Percentiles rank a stretch among this genome's conserved stretches.
phyloP scores from a whole-genome alignment of 2,888 invertebrate genomes.

The Embidobia sp. region DNA sequence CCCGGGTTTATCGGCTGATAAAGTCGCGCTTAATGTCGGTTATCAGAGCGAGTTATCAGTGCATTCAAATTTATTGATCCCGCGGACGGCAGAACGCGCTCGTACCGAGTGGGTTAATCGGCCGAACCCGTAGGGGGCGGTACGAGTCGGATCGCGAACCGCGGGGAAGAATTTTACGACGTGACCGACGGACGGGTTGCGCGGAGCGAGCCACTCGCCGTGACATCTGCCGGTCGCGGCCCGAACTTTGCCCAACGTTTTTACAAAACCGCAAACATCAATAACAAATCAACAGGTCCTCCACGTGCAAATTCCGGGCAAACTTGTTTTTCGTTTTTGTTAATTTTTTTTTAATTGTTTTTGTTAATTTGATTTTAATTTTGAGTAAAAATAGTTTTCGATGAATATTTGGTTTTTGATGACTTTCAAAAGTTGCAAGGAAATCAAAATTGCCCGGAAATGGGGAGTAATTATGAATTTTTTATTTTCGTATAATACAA shows the following conservation, averaged over 20 bases:
- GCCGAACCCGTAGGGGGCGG: conserved; percentile 76
- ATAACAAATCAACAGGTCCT: too few species aligned
- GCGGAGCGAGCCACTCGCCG: background rate
- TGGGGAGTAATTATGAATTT: too few species aligned
- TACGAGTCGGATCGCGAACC: conserved; percentile 70
- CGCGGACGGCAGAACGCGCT: conserved; percentile 74
- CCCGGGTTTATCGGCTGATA: conserved; percentile 32
- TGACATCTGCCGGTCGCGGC: conserved; percentile 66
- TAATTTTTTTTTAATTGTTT: too few species aligned
- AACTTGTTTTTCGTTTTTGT: too few species aligned
- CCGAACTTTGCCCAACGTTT: conserved; percentile 21
- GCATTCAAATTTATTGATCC: conserved; percentile 44
- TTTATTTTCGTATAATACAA: too few species aligned
- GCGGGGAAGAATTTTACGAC: conserved; percentile 63
- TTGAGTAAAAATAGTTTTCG: too few species aligned
- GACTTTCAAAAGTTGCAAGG: too few species aligned
- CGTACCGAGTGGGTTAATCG: conserved; percentile 73
- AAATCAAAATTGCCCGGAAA: too few species aligned
- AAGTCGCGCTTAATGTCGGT: conserved; percentile 10
- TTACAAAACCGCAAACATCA: conserved; percentile 3
- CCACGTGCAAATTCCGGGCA: too few species aligned
- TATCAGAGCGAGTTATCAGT: conserved; percentile 28
- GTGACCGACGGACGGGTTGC: conserved; percentile 64
- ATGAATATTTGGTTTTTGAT: too few species aligned
- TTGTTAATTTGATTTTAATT: too few species aligned